phyloP scores from a whole-genome alignment of 2,797 vertebrate genomes.

The Poecile montanus region DNA sequence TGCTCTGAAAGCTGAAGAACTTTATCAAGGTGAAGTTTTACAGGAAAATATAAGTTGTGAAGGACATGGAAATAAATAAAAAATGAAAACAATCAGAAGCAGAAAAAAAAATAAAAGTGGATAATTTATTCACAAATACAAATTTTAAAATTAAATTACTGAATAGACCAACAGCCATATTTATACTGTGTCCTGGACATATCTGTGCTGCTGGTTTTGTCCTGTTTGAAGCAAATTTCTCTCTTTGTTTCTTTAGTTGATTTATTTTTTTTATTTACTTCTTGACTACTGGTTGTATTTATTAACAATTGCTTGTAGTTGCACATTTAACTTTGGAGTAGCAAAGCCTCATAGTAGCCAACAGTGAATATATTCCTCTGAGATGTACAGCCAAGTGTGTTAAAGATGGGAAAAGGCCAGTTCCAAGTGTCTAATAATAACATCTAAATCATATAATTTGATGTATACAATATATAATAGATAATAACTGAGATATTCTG shows the following conservation, averaged over 20 bases:
- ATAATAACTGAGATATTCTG: not conserved
- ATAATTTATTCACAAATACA: not conserved
- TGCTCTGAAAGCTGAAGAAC: not conserved
- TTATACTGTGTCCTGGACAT: not conserved
- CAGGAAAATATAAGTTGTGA: not conserved
- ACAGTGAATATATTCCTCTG: not conserved
- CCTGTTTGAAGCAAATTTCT: not conserved
- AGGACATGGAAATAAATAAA: not conserved
- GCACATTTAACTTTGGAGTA: not conserved
- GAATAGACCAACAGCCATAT: not conserved
- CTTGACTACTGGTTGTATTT: not conserved
- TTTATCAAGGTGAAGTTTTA: not conserved
- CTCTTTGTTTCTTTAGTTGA: not conserved
- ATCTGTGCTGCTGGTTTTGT: not conserved
- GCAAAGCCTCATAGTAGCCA: not conserved
- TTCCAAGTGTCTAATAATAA: not conserved
- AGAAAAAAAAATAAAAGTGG: not conserved
- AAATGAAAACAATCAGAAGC: not conserved
- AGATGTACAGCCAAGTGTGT: not conserved
- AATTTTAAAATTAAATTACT: not conserved
- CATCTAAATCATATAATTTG: not conserved
- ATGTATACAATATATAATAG: not conserved
- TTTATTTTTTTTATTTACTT: not conserved
- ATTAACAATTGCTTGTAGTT: not conserved
- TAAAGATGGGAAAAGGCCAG: not conserved